Evolutionary conservation across 2,888 invertebrate species (phyloP).

Genomic region (Cancer borealis): DNA sequence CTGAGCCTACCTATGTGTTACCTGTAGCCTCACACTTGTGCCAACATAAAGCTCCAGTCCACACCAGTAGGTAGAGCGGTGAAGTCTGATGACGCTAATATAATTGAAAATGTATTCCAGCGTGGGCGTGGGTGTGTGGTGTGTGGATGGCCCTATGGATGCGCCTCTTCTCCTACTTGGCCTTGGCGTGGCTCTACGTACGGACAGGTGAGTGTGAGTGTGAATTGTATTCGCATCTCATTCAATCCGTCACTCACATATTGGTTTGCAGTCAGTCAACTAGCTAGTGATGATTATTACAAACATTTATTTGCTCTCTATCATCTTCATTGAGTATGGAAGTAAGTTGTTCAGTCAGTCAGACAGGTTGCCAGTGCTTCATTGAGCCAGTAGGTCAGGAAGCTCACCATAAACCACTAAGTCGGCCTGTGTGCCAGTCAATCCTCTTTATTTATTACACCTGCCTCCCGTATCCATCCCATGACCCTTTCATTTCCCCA

Average conservation of each 20-base stretch:
- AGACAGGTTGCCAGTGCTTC: neutral
- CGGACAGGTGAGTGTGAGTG: constrained; percentile 42
- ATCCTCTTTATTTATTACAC: neutral
- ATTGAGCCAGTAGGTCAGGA: neutral
- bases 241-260: neutral
- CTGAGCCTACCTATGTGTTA: neutral
- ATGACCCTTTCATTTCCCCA: neutral
- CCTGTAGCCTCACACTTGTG: neutral
- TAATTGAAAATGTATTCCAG: neutral
- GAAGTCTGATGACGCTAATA: neutral
- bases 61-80: neutral
- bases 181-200: constrained; percentile 58
- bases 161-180: constrained; percentile 29
- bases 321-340: neutral
- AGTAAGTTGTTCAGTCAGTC: neutral
- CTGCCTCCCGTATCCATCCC: neutral
- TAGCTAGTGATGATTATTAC: neutral
- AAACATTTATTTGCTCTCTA: neutral
- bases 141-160: neutral
- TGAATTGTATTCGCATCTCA: neutral
- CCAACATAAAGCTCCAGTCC: neutral
- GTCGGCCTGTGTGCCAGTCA: neutral
- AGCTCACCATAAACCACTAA: neutral
- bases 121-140: constrained; percentile 46
- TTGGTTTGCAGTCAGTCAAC: neutral